Evolutionary conservation across 2,888 invertebrate species (phyloP), one percentile per base, ranked within the genome.

Genomic region (Lasioglossum figueresi): DNA sequence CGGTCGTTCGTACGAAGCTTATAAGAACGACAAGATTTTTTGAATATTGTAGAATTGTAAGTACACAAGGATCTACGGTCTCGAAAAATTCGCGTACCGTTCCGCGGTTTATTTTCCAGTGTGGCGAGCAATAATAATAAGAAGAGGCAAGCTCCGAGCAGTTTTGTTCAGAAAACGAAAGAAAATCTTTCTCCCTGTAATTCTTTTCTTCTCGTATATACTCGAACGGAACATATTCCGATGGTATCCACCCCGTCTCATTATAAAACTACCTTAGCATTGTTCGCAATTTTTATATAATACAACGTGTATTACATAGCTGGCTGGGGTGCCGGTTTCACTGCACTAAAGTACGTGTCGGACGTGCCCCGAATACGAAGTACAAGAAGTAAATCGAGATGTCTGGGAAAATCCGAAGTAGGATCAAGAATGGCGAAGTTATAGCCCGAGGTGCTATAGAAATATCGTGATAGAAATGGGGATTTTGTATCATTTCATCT

Each of bases 351-450:
- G 48, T 48, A 80, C 75, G 70, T 59, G 75, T 75, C 68, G 37
- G 31, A 80, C 82, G 82, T 82, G 80, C n/a, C 14, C 10, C 23
- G 75, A 71, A 23, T 82, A 43, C 48, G 16, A 80, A 71, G 37
- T 48, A 6, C 31, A 19, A 59, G 70, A 70, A 74, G 59, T 74
- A 82, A 82, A 82, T 82, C 59, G 82, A 71, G 70, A 75, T 43
- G 48, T 71, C 74, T 19, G 16, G 14, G n/a, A 16, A 48, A 43
- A 75, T 71, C 70, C 27, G 5, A 63, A 45, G 40, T 45, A n/a
- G 56, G 16, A 27, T 23, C 43, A 23, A 45, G 4, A 59, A 45
- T n/a, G 23, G 68, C 45, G 12, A 59, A 59, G 37, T 68, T 79
- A 48, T 48, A 40, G 68, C 74, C 19, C 27, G 5, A 19, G 31